A percentile compares a stretch with the other conserved stretches of the same genome.
These are phyloP conservation scores for Tupaia chinensis DNA, from an alignment of 2,113 vertebrate species.

Conservation along the genomic window DNA sequence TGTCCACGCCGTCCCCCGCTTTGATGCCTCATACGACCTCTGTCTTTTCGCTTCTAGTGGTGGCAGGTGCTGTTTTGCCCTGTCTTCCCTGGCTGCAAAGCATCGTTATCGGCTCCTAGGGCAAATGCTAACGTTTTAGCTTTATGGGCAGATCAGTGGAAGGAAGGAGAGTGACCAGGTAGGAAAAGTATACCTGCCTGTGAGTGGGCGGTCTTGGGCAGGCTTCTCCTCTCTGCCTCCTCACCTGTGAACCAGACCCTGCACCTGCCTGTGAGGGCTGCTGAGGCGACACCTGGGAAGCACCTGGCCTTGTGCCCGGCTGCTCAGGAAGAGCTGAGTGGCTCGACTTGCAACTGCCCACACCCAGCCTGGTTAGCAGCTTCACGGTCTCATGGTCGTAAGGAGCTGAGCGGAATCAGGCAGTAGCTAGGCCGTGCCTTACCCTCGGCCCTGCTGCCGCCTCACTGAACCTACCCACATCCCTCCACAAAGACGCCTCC, in stretches of 20 bases:
- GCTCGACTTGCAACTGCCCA: not conserved
- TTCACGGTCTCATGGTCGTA: not conserved
- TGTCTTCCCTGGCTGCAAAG: not conserved
- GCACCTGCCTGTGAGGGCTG: not conserved
- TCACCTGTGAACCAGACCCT: not conserved
- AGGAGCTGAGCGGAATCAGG: not conserved
- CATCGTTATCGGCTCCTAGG: not conserved
- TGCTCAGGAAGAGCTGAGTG: not conserved
- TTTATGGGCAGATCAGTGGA: not conserved
- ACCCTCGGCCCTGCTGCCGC: not conserved
- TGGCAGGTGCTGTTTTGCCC: not conserved
- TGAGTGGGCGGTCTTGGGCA: rapidly evolving
- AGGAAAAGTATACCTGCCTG: not conserved
- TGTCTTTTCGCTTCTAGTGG: rapidly evolving
- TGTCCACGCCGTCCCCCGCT: no score
- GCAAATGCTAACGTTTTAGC: not conserved
- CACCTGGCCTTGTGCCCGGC: not conserved
- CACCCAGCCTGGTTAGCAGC: not conserved
- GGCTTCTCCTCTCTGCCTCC: not conserved
- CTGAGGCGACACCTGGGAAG: not conserved
- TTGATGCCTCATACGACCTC: not conserved
- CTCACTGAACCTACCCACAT: not conserved
- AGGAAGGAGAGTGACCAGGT: not conserved
- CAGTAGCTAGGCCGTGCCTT: not conserved
- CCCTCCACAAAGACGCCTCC: not conserved